phyloP scores from a whole-genome alignment of 2,888 invertebrate genomes.

The Dynastes hyllus region DNA sequence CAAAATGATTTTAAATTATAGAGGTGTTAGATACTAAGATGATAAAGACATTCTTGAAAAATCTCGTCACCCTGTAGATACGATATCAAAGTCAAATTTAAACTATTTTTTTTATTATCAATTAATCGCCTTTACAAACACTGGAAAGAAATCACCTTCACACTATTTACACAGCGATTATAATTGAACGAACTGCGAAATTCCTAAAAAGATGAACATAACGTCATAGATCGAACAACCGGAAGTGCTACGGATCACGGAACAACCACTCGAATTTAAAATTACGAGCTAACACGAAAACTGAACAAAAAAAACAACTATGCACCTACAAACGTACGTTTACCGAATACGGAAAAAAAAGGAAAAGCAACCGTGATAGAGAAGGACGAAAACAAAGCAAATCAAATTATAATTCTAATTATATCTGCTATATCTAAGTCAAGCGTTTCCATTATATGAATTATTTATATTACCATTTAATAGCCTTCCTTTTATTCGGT shows the following conservation, averaged over 20 bases:
- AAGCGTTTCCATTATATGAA: slow-evolving; percentile 14
- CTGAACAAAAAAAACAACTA: slow-evolving; percentile 5
- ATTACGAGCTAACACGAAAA: slow-evolving; percentile 12
- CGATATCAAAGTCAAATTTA: no score
- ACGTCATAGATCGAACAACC: not conserved
- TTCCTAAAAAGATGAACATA: not conserved
- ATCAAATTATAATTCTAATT: slow-evolving; percentile 13
- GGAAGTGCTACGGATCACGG: slow-evolving; percentile 12
- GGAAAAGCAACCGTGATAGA: not conserved
- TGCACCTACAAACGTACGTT: not conserved
- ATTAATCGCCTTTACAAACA: no score
- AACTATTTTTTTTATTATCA: no score
- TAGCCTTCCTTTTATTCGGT: not conserved
- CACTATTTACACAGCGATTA: no score
- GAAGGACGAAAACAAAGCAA: not conserved
- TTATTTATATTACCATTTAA: slow-evolving; percentile 12
- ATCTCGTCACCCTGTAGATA: no score
- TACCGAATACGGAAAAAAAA: not conserved
- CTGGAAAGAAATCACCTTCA: no score
- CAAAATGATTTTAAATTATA: no score
- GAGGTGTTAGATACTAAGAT: no score
- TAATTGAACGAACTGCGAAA: not conserved
- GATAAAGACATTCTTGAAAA: no score
- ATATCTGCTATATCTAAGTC: slow-evolving; percentile 16
- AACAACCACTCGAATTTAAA: slow-evolving; percentile 9